Conservation (phyloP, 2,113 vertebrate genomes). For the Nerophis lumbriciformis region DNA sequence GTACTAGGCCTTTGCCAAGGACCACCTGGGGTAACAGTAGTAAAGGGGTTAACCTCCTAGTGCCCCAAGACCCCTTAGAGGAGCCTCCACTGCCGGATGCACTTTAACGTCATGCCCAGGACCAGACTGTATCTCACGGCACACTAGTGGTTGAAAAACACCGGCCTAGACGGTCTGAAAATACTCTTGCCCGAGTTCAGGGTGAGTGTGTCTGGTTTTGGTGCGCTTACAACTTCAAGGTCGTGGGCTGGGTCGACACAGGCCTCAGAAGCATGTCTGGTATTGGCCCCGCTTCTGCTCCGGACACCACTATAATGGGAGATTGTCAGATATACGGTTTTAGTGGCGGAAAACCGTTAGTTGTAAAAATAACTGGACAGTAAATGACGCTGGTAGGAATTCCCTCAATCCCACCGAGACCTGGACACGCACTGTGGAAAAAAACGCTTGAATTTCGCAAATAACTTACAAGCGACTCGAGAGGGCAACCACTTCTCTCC, state of each 20-base stretch:
- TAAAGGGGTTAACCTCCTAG: too few species aligned
- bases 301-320: slow-evolving; percentile 13
- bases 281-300: slow-evolving; percentile 22
- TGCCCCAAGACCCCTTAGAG: too few species aligned
- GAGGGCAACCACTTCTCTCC: slow-evolving; percentile 1
- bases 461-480: slow-evolving; percentile 74
- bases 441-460: not conserved
- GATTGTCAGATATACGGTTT: not conserved
- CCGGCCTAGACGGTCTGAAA: slow-evolving; percentile 51
- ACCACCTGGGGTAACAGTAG: too few species aligned
- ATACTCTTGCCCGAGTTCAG: slow-evolving; percentile 43
- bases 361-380: not conserved
- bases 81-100: too few species aligned
- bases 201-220: slow-evolving; percentile 50
- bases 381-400: not conserved
- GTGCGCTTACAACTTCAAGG: slow-evolving; percentile 59
- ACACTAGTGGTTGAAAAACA: too few species aligned
- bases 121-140: too few species aligned
- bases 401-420: not conserved
- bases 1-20: too few species aligned
- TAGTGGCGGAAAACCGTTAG: not conserved
- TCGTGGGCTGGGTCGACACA: slow-evolving; percentile 53
- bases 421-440: not conserved
- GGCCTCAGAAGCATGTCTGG: slow-evolving; percentile 37
- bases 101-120: too few species aligned